Conservation (phyloP, 2,113 vertebrate genomes). For the Caracal caracal region DNA sequence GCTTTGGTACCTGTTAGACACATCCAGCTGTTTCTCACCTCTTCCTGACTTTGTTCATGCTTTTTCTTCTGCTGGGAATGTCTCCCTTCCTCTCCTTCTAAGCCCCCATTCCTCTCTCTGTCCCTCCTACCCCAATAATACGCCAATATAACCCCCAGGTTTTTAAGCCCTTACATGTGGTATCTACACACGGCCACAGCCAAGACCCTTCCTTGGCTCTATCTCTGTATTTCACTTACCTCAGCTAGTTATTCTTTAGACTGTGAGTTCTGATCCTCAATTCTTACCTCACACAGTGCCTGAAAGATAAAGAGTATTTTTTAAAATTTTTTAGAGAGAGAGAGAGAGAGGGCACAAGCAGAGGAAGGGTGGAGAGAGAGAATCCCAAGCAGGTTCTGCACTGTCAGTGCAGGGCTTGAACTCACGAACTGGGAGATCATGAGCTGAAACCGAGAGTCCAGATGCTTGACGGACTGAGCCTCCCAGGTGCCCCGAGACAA, state of each 20-base stretch:
- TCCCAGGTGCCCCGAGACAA: neutral
- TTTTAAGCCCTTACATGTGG: neutral
- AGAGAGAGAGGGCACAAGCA: no score
- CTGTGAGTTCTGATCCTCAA: neutral
- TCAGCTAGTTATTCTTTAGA: neutral
- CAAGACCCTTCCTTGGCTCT: neutral
- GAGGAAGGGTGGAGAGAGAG: neutral
- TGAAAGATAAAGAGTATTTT: neutral
- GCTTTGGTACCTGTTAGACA: neutral
- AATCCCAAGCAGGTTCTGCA: neutral
- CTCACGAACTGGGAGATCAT: neutral
- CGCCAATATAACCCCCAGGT: neutral
- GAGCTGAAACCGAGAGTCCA: neutral
- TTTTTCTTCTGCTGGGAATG: neutral
- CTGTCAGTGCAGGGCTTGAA: neutral
- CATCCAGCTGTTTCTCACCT: neutral
- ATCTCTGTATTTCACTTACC: neutral
- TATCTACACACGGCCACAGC: neutral
- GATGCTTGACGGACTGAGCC: neutral
- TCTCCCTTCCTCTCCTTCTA: neutral
- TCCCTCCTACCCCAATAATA: neutral
- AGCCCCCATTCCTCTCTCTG: neutral
- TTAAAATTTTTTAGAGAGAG: neutral
- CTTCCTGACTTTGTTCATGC: neutral
- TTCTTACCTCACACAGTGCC: neutral